Percentiles rank a stretch among this genome's conserved stretches.
phyloP scores from a whole-genome alignment of 2,888 invertebrate species.

The Hetaerina titia region DNA sequence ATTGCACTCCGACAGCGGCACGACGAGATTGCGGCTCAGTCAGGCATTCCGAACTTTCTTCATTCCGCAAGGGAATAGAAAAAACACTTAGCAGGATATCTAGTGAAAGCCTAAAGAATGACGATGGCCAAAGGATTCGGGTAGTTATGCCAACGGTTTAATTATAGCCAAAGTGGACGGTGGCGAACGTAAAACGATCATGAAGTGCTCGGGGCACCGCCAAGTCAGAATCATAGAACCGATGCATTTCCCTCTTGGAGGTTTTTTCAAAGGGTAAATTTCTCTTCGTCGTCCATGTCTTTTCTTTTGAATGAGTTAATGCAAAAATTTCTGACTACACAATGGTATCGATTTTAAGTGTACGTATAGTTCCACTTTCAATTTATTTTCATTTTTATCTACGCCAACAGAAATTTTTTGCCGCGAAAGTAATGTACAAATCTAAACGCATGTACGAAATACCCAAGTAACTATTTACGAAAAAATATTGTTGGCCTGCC shows the following conservation, averaged over 20 bases:
- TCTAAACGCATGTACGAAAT: too few species aligned
- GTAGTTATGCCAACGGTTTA: not conserved
- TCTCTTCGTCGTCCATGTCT: not conserved
- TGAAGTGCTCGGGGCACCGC: not conserved
- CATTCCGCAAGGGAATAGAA: not conserved
- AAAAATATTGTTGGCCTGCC: too few species aligned
- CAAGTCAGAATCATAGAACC: too few species aligned
- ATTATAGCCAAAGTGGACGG: not conserved
- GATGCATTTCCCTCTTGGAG: too few species aligned
- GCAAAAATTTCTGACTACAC: not conserved
- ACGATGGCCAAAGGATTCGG: not conserved
- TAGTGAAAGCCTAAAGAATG: not conserved
- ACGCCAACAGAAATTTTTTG: too few species aligned
- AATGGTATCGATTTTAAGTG: too few species aligned
- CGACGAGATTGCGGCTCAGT: not conserved
- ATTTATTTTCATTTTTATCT: too few species aligned
- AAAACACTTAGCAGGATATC: not conserved
- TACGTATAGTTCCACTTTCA: too few species aligned
- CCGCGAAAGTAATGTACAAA: too few species aligned
- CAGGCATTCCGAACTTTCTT: not conserved
- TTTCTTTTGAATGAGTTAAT: not conserved
- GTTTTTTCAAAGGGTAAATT: too few species aligned
- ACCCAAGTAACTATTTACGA: too few species aligned
- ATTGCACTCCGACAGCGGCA: constrained; percentile 10
- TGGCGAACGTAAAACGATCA: not conserved